These are phyloP conservation scores for Lepidurus apus DNA, from an alignment of 1,140 invertebrate species.

Conservation along the genomic window DNA sequence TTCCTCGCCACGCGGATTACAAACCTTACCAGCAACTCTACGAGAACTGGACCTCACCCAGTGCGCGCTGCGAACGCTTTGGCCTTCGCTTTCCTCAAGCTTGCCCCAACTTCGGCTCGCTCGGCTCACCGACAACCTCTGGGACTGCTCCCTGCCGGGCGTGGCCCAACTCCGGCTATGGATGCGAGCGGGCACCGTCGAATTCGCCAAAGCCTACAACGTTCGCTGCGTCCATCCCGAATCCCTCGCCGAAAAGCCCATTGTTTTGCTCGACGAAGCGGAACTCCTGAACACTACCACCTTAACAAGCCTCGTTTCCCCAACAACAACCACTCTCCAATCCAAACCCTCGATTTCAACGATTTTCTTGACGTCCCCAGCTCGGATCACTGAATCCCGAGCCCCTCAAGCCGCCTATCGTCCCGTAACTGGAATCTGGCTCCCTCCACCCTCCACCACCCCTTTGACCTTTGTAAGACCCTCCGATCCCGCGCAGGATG, in stretches of 20 bases:
- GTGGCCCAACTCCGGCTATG: constrained; percentile 11
- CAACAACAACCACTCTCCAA: neutral
- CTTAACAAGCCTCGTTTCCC: neutral
- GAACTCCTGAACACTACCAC: constrained; percentile 37
- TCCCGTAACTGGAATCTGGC: neutral
- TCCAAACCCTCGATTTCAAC: neutral
- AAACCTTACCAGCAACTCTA: constrained; percentile 50
- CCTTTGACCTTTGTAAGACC: neutral
- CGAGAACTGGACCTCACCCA: constrained; percentile 61
- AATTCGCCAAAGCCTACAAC: constrained; percentile 34
- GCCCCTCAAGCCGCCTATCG: neutral
- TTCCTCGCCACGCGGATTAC: constrained; percentile 54
- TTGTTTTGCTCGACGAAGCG: constrained; percentile 39
- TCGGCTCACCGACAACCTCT: constrained; percentile 47
- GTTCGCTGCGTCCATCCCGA: constrained; percentile 33
- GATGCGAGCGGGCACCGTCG: constrained; percentile 24
- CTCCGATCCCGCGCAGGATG: neutral
- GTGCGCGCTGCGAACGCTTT: constrained; percentile 54
- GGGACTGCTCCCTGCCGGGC: constrained; percentile 42
- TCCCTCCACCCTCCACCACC: neutral
- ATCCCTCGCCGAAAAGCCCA: constrained; percentile 39
- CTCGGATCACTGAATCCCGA: neutral
- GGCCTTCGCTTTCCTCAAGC: constrained; percentile 60
- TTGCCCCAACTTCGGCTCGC: constrained; percentile 57
- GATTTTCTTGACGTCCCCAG: neutral